Evolutionary conservation across 2,797 vertebrate genomes (phyloP).

Genomic region (Pelobates cultripes): DNA sequence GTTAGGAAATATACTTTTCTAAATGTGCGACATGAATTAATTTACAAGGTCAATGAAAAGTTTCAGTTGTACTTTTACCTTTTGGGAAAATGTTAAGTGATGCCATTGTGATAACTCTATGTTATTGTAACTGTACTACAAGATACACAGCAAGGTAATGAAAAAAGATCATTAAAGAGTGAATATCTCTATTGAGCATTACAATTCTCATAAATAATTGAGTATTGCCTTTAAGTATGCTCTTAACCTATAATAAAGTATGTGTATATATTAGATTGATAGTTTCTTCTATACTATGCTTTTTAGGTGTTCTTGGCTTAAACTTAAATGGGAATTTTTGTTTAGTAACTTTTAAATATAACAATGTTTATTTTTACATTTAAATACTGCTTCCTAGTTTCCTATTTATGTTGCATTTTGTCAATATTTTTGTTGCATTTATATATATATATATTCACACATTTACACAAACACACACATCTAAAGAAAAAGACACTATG

Average conservation of each 20-base stretch:
- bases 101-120: not conserved
- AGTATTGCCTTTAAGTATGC: not conserved
- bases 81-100: not conserved
- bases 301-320: too few relatives aligned
- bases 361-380: too few relatives aligned
- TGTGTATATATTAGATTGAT: not conserved
- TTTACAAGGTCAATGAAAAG: conserved; percentile 17
- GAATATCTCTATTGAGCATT: not conserved
- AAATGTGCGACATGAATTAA: not conserved
- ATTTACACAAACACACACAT: too few relatives aligned
- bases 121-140: not conserved
- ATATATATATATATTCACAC: too few relatives aligned
- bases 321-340: too few relatives aligned
- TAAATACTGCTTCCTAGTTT: too few relatives aligned
- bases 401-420: too few relatives aligned
- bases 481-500: too few relatives aligned
- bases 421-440: too few relatives aligned
- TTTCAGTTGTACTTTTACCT: conserved; percentile 5
- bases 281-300: not conserved
- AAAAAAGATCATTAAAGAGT: not conserved
- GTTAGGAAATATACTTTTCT: conserved; percentile 26
- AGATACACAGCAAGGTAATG: not conserved
- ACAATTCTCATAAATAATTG: not conserved
- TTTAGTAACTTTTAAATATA: too few relatives aligned
- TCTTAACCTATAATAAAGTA: not conserved